Evolutionary conservation across 2,797 vertebrate genomes (phyloP), one percentile per base, ranked within the genome.

Genomic region (Anas flavirostris): DNA sequence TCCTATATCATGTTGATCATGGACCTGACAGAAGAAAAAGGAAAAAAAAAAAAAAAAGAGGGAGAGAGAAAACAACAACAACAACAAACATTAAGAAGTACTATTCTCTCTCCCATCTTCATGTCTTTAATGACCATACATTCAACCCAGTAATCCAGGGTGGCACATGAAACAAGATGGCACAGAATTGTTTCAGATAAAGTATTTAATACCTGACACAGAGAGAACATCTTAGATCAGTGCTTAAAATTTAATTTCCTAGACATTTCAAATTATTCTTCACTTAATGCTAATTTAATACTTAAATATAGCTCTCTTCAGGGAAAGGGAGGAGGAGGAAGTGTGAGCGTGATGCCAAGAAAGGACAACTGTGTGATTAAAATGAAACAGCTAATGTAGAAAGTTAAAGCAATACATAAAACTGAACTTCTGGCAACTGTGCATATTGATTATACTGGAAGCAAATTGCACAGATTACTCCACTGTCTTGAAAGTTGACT

Each of bases 161-260:
- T 50, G 25, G 31, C 53, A 15, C 44, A 14, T 58, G 64, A 82
- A 11, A 10, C 12, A 16, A 81, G 43, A 74, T 26, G n/a, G 64
- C 73, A 82, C 50, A 74, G 66, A 86, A 84, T 67, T 86, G 58
- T 74, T 84, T 73, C 41, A n/a, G 63, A 75, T 88, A 84, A 81
- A 25, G n/a, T 53, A 26, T n/a, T 31, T 55, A 93, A 73, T n/a
- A n/a, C 66, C 52, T 87, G 79, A 88, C 82, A 70, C 4, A 70
- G 23, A 82, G 22, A 12, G 21, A 92, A 69, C 41, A 80, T 25
- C 60, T 76, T 78, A 72, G 31, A 90, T 68, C 43, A 39, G 39
- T 64, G 50, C 33, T 94, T 90, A 93, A 95, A 94, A 91, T 77
- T 63, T 88, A 21, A 92, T 94, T 82, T 91, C 69, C 60, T 70